Evolutionary conservation across 1,140 invertebrate genomes (phyloP).

Genomic region (Drosophila grimshawi): DNA sequence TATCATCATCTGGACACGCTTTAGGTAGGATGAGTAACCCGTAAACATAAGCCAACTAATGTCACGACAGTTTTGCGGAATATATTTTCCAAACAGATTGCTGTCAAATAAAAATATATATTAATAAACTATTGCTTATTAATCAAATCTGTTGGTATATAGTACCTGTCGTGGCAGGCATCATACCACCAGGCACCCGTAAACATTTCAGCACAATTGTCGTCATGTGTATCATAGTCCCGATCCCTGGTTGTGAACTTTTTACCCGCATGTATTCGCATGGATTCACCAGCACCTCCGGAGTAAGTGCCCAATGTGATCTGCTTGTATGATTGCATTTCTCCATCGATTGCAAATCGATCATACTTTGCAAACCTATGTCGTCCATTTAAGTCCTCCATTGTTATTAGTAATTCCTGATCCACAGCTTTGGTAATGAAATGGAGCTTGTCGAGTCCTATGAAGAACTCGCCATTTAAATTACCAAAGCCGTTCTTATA

Average conservation of each 20-base stretch:
- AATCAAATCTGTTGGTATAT: neutral
- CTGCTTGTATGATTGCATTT: conserved; percentile 9
- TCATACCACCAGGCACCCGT: conserved; percentile 52
- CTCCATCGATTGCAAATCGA: conserved; percentile 28
- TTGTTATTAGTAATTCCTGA: conserved; percentile 87
- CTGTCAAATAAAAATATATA: conserved; percentile 7
- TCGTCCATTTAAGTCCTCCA: conserved; percentile 63
- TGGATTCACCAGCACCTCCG: conserved; percentile 37
- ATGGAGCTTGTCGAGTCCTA: conserved; percentile 86
- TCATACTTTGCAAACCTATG: conserved; percentile 14
- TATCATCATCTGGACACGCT: conserved; percentile 46
- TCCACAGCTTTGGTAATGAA: conserved; percentile 86
- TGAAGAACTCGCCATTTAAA: conserved; percentile 87
- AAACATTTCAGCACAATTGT: conserved; percentile 35
- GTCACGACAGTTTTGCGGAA: conserved; percentile 24
- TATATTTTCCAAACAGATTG: conserved; percentile 48
- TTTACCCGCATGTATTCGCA: conserved; percentile 8
- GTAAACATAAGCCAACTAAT: conserved; percentile 42
- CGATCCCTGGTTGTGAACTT: conserved; percentile 34
- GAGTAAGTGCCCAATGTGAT: conserved; percentile 23
- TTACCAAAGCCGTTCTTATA: conserved; percentile 88
- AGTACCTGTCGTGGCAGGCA: conserved; percentile 32
- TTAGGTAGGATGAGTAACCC: conserved; percentile 35
- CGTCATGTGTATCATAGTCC: conserved; percentile 18
- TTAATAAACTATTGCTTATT: too few species aligned